Evolutionary conservation across 1,140 invertebrate species (phyloP), one percentile per base, ranked within the genome.

Genomic region (Formica selysi): DNA sequence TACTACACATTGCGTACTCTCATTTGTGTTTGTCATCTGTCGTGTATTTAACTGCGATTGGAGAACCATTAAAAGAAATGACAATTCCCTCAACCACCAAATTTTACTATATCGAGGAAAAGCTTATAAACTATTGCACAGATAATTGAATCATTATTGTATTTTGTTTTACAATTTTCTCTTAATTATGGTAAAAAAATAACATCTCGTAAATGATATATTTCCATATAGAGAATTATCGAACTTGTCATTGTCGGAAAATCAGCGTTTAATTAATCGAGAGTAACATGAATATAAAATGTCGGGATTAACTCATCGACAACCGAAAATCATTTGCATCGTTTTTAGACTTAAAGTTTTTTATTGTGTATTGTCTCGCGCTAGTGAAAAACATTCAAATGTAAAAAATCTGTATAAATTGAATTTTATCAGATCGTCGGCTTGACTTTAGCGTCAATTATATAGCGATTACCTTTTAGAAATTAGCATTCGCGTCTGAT

Each of bases 401-500:
- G n/a, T n/a, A n/a, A n/a, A n/a, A n/a, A 62, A 54, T 83, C 79
- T 73, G 79, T 83, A 83, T 38, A 74, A 83, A 57, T 83, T 83
- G 73, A 83, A 74, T 83, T 68, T 83, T 83, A 83, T 83, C 68
- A 83, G 54, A 54, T 59, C 19, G 38, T 41, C 38, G 68, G 36
- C 73, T 83, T 83, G 68, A 73, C 68, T 83, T 83, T 74, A 74
- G 67, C 79, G 38, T 73, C 54, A 81, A 61, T 51, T 51, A 51
- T 81, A 73, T 73, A 73, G 38, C 79, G 79, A 22, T 71, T 73
- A 73, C 26, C 54, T 73, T 36, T 44, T 81, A 81, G 44, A 48
- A 81, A 81, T 81, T 81, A 38, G 54, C 67, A 81, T 81, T 81
- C 73, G 79, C 67, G 54, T 26, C 54, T 61, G 67, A 83, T 68